Conservation (phyloP, 2,888 invertebrate genomes). For the Himalopsyche anomala region DNA sequence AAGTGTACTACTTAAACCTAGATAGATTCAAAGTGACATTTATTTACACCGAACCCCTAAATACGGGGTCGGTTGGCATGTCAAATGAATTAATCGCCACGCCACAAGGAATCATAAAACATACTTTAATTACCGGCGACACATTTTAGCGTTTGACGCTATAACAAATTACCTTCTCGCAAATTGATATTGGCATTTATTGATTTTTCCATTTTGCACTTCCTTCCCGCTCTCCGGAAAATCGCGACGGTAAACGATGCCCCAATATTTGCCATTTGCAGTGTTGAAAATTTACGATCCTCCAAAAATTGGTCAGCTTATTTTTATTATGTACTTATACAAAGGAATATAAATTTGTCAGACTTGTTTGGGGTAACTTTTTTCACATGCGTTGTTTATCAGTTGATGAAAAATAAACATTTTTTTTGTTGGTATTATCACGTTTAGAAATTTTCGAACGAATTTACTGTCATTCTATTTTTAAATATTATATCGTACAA, state of each 20-base stretch:
- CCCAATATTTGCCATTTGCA: neutral
- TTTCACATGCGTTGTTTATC: no score
- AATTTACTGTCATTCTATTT: no score
- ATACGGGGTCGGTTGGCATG: neutral
- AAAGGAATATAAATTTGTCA: no score
- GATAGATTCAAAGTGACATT: neutral
- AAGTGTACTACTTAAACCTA: neutral
- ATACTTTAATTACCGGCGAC: slow-evolving; percentile 18
- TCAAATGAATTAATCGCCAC: neutral
- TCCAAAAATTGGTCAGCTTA: neutral
- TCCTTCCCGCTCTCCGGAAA: neutral
- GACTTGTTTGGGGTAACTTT: no score
- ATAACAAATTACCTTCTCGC: neutral
- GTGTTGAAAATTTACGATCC: neutral
- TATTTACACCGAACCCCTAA: neutral
- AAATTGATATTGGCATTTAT: slow-evolving; percentile 30
- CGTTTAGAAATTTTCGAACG: no score
- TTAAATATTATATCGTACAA: no score
- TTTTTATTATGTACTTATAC: neutral
- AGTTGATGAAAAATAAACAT: no score
- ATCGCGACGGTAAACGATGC: neutral
- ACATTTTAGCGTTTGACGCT: slow-evolving; percentile 4
- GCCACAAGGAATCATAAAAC: slow-evolving; percentile 11
- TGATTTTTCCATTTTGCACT: neutral
- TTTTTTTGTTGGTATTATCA: no score